These are phyloP conservation scores for Oryzias javanicus DNA, from an alignment of 2,113 vertebrate species.

Conservation along the genomic window DNA sequence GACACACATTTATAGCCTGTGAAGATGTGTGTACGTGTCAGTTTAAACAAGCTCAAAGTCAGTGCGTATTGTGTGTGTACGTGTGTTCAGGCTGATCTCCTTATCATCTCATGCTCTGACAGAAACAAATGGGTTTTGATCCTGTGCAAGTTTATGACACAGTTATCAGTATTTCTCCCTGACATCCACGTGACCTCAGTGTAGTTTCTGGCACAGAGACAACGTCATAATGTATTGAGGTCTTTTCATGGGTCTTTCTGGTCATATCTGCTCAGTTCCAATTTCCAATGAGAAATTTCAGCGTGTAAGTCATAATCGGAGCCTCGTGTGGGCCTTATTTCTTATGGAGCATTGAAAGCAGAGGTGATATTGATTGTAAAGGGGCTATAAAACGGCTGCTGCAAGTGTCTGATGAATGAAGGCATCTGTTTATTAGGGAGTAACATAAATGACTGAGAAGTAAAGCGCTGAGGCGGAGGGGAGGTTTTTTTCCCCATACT, in stretches of 20 bases:
- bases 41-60: too few relatives aligned
- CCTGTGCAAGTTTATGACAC: neutral
- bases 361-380: conserved; percentile 46
- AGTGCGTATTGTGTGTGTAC: too few relatives aligned
- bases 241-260: neutral
- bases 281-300: conserved; percentile 6
- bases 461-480: conserved; percentile 10
- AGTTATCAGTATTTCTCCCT: conserved; percentile 2
- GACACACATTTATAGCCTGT: too few relatives aligned
- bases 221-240: conserved; percentile 3
- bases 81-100: neutral
- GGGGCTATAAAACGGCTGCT: conserved; percentile 44
- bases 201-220: conserved; percentile 1
- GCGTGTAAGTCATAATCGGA: conserved; percentile 1
- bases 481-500: conserved; percentile 48
- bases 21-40: too few relatives aligned
- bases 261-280: neutral
- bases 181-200: conserved; percentile 7
- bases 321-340: conserved; percentile 2
- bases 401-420: conserved; percentile 62
- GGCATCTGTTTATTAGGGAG: conserved; percentile 63
- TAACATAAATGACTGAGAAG: conserved; percentile 46
- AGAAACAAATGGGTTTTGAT: conserved; percentile 15
- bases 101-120: conserved; percentile 5
- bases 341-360: conserved; percentile 31